phyloP scores from a whole-genome alignment of 2,113 vertebrate species.

The Tenebrosternarchus preto region DNA sequence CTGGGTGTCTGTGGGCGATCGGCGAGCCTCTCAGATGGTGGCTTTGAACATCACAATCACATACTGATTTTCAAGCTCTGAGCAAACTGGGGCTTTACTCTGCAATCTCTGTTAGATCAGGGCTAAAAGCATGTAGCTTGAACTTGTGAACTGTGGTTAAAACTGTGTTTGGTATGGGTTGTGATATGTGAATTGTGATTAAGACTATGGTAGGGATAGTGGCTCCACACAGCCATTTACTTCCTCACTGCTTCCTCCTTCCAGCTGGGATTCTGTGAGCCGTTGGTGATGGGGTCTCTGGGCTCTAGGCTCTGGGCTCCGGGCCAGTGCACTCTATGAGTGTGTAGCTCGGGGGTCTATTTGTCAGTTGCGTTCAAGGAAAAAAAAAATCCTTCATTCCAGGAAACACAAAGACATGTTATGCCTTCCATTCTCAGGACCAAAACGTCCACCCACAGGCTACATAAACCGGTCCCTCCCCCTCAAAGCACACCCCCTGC shows the following conservation, averaged over 20 bases:
- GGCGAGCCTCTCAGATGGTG: too few relatives aligned
- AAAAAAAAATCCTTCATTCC: conserved; percentile 11
- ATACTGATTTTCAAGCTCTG: too few relatives aligned
- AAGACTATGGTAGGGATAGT: not conserved
- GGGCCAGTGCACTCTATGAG: conserved; percentile 24
- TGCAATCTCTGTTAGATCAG: too few relatives aligned
- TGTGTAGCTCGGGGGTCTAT: not conserved
- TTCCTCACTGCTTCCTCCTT: conserved; percentile 52
- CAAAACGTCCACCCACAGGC: conserved; percentile 7
- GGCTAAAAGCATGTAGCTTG: too few relatives aligned
- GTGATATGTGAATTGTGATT: not conserved
- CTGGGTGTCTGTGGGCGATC: too few relatives aligned
- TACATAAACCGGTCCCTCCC: conserved; percentile 27
- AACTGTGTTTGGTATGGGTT: not conserved
- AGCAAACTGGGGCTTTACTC: too few relatives aligned
- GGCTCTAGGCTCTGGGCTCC: not conserved
- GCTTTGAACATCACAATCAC: too few relatives aligned
- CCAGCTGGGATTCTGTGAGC: not conserved
- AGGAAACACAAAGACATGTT: conserved; percentile 32
- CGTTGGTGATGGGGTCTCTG: not conserved
- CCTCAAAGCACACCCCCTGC: not conserved
- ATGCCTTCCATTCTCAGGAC: conserved; percentile 8
- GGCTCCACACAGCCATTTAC: not conserved
- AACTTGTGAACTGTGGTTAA: not conserved
- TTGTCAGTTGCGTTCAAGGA: conserved; percentile 15